Evolutionary conservation across 2,113 vertebrate genomes (phyloP), one percentile per base, ranked within the genome.

Genomic region (Aegotheles bennettii): DNA sequence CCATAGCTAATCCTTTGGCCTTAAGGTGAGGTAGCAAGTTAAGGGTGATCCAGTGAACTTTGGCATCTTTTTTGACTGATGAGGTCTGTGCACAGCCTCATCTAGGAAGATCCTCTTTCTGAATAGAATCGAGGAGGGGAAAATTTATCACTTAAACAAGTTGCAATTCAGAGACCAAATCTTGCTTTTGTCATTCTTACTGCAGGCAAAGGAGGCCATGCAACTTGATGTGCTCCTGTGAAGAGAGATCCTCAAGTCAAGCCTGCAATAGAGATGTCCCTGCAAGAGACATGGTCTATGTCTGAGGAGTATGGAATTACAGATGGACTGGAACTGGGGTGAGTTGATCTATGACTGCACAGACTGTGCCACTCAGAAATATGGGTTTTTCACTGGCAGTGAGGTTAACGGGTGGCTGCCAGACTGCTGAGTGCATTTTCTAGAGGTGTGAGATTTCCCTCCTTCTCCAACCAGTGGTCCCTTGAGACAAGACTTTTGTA

Each of bases 311-410:
- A 1, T 19, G 63, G 64, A 71, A n/a, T 16, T 56, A 28, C 9
- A 82, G 61, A 18, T 5, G 2, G 51, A 21, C 40, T 75, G 60
- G n/a, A 57, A 4, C 11, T 24, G 24, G 36, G 5, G 10, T 78
- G 78, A 70, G 50, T 3, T 74, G n/a, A 20, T 64, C 42, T 19
- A 0, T 31, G 24, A 8, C 9, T 18, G 2, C 5, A 3, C 29
- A 60, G 53, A 20, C 68, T 71, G 25, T 80, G 76, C 47, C 31
- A n/a, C 35, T 47, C 14, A 19, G 35, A 54, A 59, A 26, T 4
- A 0, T 0, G 3, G 15, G 7, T 15, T 33, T 47, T 77, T 33
- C 64, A n/a, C 2, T 47, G 29, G 18, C 70, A 24, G 20, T 6
- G 7, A 15, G 12, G n/a, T 18, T 10, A 69, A 48, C 7, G 31